Conservation (phyloP, 2,888 invertebrate genomes). For the Pecten maximus region DNA sequence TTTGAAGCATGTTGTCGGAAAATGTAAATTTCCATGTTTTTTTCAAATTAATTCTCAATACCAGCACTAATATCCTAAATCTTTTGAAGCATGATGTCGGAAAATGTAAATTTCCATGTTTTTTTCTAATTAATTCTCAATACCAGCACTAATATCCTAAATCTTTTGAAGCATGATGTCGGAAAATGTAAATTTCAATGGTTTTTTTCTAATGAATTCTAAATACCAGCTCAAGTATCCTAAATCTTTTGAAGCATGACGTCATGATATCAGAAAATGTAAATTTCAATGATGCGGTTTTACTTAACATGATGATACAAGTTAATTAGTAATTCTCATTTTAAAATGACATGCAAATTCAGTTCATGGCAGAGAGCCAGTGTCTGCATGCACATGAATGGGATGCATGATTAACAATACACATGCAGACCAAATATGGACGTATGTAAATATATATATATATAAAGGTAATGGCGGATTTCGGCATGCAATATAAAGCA, state of each 20-base stretch:
- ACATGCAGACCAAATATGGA: constrained; percentile 26
- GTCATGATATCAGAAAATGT: not conserved
- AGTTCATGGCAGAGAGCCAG: not conserved
- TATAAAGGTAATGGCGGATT: not conserved
- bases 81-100: too few species aligned
- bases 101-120: too few species aligned
- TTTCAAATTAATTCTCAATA: too few species aligned
- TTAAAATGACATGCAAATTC: not conserved
- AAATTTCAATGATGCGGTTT: not conserved
- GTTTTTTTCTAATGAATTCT: too few species aligned
- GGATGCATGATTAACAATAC: not conserved
- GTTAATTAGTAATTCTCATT: not conserved
- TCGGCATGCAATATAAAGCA: constrained; percentile 14
- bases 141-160: not conserved
- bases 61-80: too few species aligned
- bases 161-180: not conserved
- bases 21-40: too few species aligned
- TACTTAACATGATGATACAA: not conserved
- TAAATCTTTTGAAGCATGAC: not conserved
- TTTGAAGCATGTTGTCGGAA: too few species aligned
- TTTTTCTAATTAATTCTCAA: too few species aligned
- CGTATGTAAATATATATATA: not conserved
- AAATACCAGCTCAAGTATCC: not conserved
- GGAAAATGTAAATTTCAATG: not conserved
- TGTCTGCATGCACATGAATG: not conserved